Evolutionary conservation across 2,797 vertebrate genomes (phyloP), one percentile per base, ranked within the genome.

Genomic region (Danio tinwini): DNA sequence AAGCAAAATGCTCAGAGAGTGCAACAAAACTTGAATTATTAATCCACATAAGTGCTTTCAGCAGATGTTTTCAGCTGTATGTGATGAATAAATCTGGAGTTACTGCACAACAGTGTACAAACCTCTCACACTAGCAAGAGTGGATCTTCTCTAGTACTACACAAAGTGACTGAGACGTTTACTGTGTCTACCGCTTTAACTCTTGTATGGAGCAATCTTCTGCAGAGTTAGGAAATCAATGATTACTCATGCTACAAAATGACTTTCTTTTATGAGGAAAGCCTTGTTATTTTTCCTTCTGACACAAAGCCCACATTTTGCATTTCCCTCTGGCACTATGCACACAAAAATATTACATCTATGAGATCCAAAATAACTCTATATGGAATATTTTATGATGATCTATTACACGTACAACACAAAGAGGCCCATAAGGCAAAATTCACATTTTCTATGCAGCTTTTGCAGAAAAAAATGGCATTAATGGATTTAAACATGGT

Each of bases 131-230:
- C 16, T 70, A 19, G 10, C 40, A 14, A 5, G 44, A 6, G 16
- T 65, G 50, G 50, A 75, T 53, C n/a, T 10, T 50, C 29, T 70
- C 3, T 29, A 39, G 45, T 49, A 50, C 8, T 8, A 1, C 62
- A 37, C 45, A 11, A 47, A 11, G 17, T 67, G 64, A 7, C 64
- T 9, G 45, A 44, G 7, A 62, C 16, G 37, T 62, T 37, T 19
- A 50, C 29, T 61, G 13, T 37, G 21, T 50, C 21, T 37, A 16
- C 9, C 29, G 9, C 45, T 52, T 72, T 37, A 71, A 44, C 50
- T 76, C 44, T 21, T 65, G 13, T 49, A 68, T 77, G 75, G 55
- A 47, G 63, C 52, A 68, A 77, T 61, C 55, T 29, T 6, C 45
- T n/a, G 8, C 21, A 74, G 14, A 37, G 45, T 78, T 44, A 62